phyloP scores from a whole-genome alignment of 1,140 invertebrate species.

The Drosophila pruinosa region DNA sequence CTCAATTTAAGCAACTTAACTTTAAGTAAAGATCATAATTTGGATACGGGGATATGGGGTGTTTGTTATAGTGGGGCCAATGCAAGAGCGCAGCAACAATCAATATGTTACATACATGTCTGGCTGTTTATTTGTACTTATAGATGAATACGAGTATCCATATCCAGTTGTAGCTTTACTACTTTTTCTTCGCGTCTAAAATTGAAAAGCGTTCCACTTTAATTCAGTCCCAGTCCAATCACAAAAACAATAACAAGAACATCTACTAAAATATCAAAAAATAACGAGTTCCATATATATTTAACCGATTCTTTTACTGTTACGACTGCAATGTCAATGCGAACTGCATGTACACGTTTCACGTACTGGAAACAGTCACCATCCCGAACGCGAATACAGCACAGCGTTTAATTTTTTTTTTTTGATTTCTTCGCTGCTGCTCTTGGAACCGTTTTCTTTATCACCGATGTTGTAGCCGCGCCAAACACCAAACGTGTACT shows the following conservation, averaged over 20 bases:
- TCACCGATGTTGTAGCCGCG: conserved; percentile 52
- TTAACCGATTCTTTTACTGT: conserved; percentile 10
- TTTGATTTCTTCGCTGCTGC: conserved; percentile 6
- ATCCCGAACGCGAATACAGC: conserved; percentile 12
- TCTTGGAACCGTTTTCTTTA: no score
- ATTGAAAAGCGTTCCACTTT: conserved; percentile 66
- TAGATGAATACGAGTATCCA: conserved; percentile 53
- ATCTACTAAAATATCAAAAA: conserved; percentile 2
- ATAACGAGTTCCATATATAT: conserved; percentile 5
- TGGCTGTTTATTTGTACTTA: conserved; percentile 43
- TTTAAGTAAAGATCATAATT: conserved; percentile 63
- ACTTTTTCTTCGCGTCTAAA: conserved; percentile 25
- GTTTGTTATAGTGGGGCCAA: no score
- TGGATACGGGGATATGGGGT: no score
- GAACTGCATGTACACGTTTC: conserved; percentile 13
- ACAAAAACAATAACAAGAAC: conserved; percentile 10
- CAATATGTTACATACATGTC: conserved; percentile 58
- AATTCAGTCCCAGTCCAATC: conserved; percentile 9
- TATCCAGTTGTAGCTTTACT: conserved; percentile 67
- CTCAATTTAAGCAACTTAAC: conserved; percentile 81
- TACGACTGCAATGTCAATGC: conserved; percentile 14
- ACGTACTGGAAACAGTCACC: conserved; percentile 17
- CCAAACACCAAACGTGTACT: conserved; percentile 81
- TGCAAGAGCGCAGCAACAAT: conserved; percentile 35
- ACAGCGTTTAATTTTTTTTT: conserved; percentile 6